Evolutionary conservation across 2,797 vertebrate species (phyloP).

Genomic region (Cetoscarus ocellatus): DNA sequence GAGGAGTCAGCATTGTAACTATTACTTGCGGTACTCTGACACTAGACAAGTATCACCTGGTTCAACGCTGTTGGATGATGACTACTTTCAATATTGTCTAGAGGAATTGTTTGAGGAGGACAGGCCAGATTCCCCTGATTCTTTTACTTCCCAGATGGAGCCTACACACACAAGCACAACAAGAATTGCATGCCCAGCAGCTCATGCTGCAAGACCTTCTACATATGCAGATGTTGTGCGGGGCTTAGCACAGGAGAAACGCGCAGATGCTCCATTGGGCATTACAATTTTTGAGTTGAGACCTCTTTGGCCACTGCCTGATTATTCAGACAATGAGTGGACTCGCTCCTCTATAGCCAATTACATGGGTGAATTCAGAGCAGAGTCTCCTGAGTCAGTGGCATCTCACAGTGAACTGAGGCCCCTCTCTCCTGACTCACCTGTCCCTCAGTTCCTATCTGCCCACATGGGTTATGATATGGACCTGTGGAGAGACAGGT

Average conservation of each 20-base stretch:
- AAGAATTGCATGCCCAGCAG: neutral
- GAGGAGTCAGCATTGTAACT: neutral
- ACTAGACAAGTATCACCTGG: constrained; percentile 9
- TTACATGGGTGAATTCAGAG: neutral
- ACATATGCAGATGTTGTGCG: constrained; percentile 8
- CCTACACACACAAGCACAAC: neutral
- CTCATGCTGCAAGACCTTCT: neutral
- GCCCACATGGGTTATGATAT: neutral
- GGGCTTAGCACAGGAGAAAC: neutral
- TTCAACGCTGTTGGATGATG: constrained; percentile 9
- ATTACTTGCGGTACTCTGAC: constrained; percentile 1
- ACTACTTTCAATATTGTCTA: neutral
- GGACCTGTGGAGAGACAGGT: neutral
- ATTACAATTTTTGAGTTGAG: neutral
- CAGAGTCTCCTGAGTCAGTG: neutral
- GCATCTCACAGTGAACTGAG: neutral
- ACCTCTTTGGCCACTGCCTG: neutral
- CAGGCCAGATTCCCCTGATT: constrained; percentile 20
- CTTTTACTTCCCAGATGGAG: neutral
- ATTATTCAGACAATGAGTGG: neutral
- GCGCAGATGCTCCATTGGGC: neutral
- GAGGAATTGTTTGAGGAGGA: constrained; percentile 9
- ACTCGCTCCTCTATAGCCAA: neutral
- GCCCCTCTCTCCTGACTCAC: constrained; percentile 20
- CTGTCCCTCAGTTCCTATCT: constrained; percentile 10